Base-by-base conservation (phyloP, 2,113 vertebrate species). In the Emydocephalus ijimae region DNA sequence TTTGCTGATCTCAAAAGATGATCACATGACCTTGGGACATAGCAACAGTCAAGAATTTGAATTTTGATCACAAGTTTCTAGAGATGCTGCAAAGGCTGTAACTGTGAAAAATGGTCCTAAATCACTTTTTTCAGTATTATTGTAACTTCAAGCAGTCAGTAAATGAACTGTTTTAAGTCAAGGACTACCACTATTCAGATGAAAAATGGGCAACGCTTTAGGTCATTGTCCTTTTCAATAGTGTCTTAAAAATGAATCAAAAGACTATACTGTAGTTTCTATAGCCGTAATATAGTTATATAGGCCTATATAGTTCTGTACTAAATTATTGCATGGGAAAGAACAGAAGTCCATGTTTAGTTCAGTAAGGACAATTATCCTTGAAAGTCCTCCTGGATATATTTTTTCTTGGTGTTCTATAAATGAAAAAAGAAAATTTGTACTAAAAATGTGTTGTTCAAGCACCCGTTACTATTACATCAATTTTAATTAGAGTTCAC, bases 301-400 rank as follows among this genome's bases (percentile, higher is more conserved):
- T 61, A 61, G 59, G 10, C 1, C 24, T 61, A 26, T 61, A 61
- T 26, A 54, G 54, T 11, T n/a, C 29, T 21, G 8, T 14, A 57
- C 21, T 15, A 92, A 50, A 92, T 92, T 34, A 93, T 52, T 6
- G 90, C 85, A 88, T 43, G 86, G 11, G 7, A 3, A 29, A 34
- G 39, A 0, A 0, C 12, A 92, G 3, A 92, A 2, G 91, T 89
- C 61, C 23, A 0, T 6, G 5, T 45, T 50, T 59, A 57, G 43
- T 89, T 93, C 89, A 86, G 61, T 14, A 50, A 94, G 26, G 14
- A 74, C 21, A 89, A 91, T 55, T 96, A 91, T 91, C 93, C 93
- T 96, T 95, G 92, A 94, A 95, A 81, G 54, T 74, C 21, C 89
- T 94, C 45, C 64, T 88, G 39, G 59, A 87, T 90, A 85, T 61